Conservation (phyloP, 2,888 invertebrate genomes). For the Catocala nupta region DNA sequence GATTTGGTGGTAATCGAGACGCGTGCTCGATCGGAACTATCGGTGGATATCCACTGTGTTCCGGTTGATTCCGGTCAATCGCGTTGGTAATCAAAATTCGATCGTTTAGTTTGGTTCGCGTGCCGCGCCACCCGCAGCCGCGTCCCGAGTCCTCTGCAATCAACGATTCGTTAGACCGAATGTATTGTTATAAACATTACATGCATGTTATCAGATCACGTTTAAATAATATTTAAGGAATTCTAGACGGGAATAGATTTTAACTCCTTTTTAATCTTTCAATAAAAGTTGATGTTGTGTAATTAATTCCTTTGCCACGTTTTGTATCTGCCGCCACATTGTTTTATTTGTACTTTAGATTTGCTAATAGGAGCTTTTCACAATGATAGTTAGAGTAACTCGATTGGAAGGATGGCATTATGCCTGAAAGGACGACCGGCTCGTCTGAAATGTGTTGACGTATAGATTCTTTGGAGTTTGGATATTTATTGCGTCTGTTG, state of each 20-base stretch:
- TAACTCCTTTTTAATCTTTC: constrained; percentile 16
- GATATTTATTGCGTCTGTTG: no score
- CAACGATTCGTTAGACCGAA: constrained; percentile 73
- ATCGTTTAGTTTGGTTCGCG: constrained; percentile 69
- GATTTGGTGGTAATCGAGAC: constrained; percentile 77
- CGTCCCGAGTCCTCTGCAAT: constrained; percentile 65
- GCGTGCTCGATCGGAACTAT: constrained; percentile 72
- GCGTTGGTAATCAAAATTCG: constrained; percentile 65
- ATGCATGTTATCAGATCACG: constrained; percentile 57
- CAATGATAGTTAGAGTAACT: no score
- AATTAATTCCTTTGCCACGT: background rate
- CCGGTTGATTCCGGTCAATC: constrained; percentile 73
- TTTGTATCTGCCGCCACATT: background rate
- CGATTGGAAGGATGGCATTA: no score
- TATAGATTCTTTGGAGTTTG: no score
- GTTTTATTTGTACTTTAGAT: no score
- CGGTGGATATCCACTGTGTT: constrained; percentile 61
- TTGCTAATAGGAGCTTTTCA: no score
- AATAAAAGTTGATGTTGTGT: constrained; percentile 1
- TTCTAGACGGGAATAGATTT: constrained; percentile 12
- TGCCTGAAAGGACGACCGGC: no score
- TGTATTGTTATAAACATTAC: constrained; percentile 60
- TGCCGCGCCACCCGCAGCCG: constrained; percentile 59
- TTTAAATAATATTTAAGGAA: constrained; percentile 24
- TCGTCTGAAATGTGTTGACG: no score